Conservation (phyloP, 2,888 invertebrate genomes). For the Trissonchulus latispiculum region DNA sequence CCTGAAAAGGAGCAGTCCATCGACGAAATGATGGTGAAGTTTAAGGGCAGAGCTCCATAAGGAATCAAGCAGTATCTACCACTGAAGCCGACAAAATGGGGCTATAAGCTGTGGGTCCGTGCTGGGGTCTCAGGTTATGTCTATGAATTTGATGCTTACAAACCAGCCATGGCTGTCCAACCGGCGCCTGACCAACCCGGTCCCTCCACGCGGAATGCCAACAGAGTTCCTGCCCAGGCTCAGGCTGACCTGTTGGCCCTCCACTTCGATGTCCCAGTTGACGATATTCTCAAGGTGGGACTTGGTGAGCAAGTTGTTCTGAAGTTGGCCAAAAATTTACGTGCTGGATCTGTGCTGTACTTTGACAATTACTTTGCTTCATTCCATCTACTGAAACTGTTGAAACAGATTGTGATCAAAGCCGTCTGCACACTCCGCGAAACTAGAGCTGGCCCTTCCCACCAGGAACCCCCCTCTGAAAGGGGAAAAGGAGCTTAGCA, state of each 20-base stretch:
- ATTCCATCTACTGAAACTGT: neutral
- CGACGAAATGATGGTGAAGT: slow-evolving; percentile 28
- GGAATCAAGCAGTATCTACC: slow-evolving; percentile 13
- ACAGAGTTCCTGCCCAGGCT: too few species aligned
- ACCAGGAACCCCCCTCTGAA: neutral
- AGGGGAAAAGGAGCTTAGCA: neutral
- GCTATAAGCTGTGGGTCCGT: slow-evolving; percentile 17
- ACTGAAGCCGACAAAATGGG: slow-evolving; percentile 17
- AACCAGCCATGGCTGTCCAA: neutral
- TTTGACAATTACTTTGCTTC: slow-evolving; percentile 13
- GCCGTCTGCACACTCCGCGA: neutral
- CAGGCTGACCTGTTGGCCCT: too few species aligned
- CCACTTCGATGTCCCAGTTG: too few species aligned
- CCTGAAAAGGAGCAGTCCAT: slow-evolving; percentile 3
- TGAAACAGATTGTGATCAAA: neutral
- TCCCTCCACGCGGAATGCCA: neutral
- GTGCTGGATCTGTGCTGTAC: too few species aligned
- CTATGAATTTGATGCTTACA: slow-evolving; percentile 15
- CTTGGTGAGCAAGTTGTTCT: slow-evolving; percentile 1
- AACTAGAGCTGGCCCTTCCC: neutral
- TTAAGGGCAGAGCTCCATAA: slow-evolving; percentile 25
- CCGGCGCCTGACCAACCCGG: neutral
- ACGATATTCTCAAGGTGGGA: too few species aligned
- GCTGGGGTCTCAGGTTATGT: slow-evolving; percentile 16
- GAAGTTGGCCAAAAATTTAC: too few species aligned